A percentile compares a stretch with the other conserved stretches of the same genome.
These are phyloP conservation scores for Trididemnum clinides DNA, from an alignment of 23 tunicate species.

Conservation along the genomic window DNA sequence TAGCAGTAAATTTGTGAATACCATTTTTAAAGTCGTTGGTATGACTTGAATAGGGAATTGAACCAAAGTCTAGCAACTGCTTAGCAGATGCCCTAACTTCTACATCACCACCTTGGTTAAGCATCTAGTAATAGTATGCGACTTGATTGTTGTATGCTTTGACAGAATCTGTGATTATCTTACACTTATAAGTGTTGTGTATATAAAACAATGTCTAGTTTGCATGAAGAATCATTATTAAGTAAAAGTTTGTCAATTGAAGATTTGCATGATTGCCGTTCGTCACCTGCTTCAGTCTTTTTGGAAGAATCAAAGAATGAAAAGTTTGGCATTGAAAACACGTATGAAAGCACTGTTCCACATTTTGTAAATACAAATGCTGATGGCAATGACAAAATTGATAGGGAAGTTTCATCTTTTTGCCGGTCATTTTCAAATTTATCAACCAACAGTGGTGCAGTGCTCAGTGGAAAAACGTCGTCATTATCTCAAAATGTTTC, in stretches of 20 bases:
- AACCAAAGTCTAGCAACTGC: too few species aligned
- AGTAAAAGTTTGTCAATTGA: constrained; percentile 18
- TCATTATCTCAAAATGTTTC: too few species aligned
- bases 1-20: too few species aligned
- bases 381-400: background rate
- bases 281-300: background rate
- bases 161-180: too few species aligned
- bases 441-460: background rate
- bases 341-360: background rate
- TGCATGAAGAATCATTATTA: constrained; percentile 23
- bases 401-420: background rate
- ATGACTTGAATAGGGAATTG: too few species aligned
- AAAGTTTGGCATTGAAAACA: constrained; percentile 34
- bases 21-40: too few species aligned
- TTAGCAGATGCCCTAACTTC: too few species aligned
- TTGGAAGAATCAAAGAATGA: background rate
- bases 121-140: too few species aligned
- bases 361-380: background rate
- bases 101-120: too few species aligned
- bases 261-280: background rate
- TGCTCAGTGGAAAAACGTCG: background rate
- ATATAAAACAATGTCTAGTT: background rate
- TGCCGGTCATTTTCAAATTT: background rate
- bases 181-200: background rate
- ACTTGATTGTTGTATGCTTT: too few species aligned